A percentile compares a stretch with the other conserved stretches of the same genome.
These are phyloP conservation scores for Camponotus fellah DNA, from an alignment of 2,888 invertebrate genomes.

Conservation along the genomic window DNA sequence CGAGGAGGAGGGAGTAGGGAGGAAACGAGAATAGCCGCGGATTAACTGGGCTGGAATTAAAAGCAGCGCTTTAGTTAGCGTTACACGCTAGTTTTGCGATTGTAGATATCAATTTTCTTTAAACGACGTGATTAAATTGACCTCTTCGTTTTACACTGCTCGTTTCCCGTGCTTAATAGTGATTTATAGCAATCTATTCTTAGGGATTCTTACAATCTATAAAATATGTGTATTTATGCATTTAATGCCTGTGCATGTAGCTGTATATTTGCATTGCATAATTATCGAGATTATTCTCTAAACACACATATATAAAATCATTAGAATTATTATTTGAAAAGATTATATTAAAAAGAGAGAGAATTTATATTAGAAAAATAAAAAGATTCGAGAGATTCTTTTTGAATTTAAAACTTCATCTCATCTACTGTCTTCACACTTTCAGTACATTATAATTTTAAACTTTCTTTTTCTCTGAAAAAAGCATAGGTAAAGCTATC, in stretches of 20 bases:
- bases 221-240: neutral
- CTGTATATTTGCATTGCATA: neutral
- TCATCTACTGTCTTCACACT: neutral
- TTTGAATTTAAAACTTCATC: neutral
- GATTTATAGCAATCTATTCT: neutral
- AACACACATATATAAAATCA: neutral
- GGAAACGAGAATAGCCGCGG: neutral
- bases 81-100: neutral
- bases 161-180: neutral
- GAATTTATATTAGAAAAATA: neutral
- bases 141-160: neutral
- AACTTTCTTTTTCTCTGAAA: neutral
- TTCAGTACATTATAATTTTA: neutral
- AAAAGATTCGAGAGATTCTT: neutral
- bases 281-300: neutral
- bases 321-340: neutral
- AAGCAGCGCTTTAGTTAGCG: neutral
- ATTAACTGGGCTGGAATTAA: conserved; percentile 6
- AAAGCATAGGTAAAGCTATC: neutral
- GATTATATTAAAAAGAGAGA: neutral
- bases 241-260: neutral
- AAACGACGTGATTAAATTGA: conserved; percentile 18
- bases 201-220: neutral
- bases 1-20: neutral
- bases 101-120: conserved; percentile 14